Evolutionary conservation across 2,888 invertebrate genomes (phyloP).

Genomic region (Dichetophora obliterata): DNA sequence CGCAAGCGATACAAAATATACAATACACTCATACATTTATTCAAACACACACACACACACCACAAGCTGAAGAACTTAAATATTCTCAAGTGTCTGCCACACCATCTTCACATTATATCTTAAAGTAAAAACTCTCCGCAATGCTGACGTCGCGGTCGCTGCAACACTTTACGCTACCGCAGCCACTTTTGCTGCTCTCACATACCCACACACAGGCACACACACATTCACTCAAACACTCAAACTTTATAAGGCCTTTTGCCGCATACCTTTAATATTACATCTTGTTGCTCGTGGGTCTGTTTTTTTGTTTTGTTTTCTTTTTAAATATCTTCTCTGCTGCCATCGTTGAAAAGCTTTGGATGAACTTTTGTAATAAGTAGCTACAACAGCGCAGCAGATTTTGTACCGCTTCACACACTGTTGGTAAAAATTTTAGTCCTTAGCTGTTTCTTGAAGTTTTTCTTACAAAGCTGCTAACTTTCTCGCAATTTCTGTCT

Average conservation of each 20-base stretch:
- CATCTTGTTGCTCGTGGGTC: background rate
- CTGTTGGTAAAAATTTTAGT: background rate
- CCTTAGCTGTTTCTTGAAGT: background rate
- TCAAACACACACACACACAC: background rate
- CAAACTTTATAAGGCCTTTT: background rate
- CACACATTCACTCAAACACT: background rate
- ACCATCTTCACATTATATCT: constrained; percentile 6
- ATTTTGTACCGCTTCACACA: background rate
- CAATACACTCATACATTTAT: background rate
- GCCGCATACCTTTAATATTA: background rate
- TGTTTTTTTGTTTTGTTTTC: background rate
- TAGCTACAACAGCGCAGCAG: background rate
- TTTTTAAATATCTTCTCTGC: background rate
- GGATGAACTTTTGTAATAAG: constrained; percentile 15
- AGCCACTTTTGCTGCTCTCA: background rate
- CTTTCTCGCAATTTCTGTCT: background rate
- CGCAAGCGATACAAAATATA: no score
- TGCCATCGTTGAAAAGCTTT: background rate
- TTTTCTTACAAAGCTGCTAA: background rate
- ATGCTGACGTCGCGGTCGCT: background rate
- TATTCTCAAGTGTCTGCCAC: constrained; percentile 5
- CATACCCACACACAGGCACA: background rate
- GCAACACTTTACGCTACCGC: background rate
- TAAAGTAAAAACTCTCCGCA: background rate
- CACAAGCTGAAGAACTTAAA: background rate